Evolutionary conservation across 2,888 invertebrate species (phyloP).

Genomic region (Anoncus sp.): DNA sequence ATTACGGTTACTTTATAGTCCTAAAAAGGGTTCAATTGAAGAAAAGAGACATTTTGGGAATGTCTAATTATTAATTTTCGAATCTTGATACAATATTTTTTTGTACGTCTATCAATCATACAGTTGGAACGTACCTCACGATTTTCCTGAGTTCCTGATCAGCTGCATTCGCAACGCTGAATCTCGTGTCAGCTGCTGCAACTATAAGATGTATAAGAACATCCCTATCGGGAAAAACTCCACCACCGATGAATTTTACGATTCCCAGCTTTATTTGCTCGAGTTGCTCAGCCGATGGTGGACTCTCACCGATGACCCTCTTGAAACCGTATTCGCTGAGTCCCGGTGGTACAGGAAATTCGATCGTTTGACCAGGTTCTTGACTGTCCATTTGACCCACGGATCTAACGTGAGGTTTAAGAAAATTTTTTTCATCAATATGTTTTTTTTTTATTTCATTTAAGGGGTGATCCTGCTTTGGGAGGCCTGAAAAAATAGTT

Average conservation of each 20-base stretch:
- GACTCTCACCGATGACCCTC: slow-evolving; percentile 89
- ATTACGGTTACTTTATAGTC: too few species aligned
- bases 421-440: slow-evolving; percentile 16
- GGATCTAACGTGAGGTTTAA: slow-evolving; percentile 80
- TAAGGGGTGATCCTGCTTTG: too few species aligned
- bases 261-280: slow-evolving; percentile 92
- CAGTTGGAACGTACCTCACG: slow-evolving; percentile 84
- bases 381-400: slow-evolving; percentile 81
- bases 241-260: slow-evolving; percentile 92
- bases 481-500: too few species aligned
- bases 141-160: slow-evolving; percentile 93
- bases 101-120: background rate
- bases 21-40: too few species aligned
- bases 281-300: slow-evolving; percentile 91
- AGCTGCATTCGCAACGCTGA: slow-evolving; percentile 94
- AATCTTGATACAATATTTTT: background rate
- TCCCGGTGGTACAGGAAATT: slow-evolving; percentile 88
- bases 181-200: slow-evolving; percentile 95
- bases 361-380: slow-evolving; percentile 82
- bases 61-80: too few species aligned
- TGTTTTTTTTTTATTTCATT: background rate
- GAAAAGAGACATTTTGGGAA: too few species aligned
- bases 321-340: slow-evolving; percentile 91
- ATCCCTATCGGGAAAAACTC: slow-evolving; percentile 90
- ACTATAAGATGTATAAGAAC: slow-evolving; percentile 91